These are phyloP conservation scores for Hylia prasina DNA, from an alignment of 2,113 vertebrate genomes.

Conservation along the genomic window DNA sequence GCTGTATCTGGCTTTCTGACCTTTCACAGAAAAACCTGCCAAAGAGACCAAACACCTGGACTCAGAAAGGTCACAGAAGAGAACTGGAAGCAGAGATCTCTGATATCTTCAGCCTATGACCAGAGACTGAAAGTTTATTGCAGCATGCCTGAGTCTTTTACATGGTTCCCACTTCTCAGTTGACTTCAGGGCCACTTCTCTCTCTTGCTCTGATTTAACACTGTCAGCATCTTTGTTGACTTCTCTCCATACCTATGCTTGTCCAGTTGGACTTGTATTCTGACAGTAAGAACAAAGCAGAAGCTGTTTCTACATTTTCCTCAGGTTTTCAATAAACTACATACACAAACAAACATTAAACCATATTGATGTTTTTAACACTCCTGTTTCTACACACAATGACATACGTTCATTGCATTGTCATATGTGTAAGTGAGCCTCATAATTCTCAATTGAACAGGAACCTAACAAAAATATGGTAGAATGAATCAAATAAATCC, in stretches of 20 bases:
- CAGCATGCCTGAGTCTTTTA: background rate
- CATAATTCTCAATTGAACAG: background rate
- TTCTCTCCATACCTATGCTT: background rate
- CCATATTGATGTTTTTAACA: background rate
- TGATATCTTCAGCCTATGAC: background rate
- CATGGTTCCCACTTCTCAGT: background rate
- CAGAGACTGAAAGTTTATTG: background rate
- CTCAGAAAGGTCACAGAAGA: background rate
- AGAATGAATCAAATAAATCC: background rate
- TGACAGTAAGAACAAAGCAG: background rate
- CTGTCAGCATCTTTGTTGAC: background rate
- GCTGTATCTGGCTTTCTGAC: background rate
- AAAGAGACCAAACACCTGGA: background rate
- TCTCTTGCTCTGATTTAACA: background rate
- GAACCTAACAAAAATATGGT: background rate
- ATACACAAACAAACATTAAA: background rate
- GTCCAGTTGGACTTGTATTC: background rate
- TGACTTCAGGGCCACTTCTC: background rate
- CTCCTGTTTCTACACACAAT: background rate
- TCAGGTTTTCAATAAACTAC: background rate
- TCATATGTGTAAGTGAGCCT: rapidly evolving
- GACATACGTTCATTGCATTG: background rate
- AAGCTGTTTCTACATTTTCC: background rate
- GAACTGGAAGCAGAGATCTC: background rate
- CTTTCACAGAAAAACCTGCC: background rate